phyloP scores from a whole-genome alignment of 2,113 vertebrate species.

The Prinia subflava region DNA sequence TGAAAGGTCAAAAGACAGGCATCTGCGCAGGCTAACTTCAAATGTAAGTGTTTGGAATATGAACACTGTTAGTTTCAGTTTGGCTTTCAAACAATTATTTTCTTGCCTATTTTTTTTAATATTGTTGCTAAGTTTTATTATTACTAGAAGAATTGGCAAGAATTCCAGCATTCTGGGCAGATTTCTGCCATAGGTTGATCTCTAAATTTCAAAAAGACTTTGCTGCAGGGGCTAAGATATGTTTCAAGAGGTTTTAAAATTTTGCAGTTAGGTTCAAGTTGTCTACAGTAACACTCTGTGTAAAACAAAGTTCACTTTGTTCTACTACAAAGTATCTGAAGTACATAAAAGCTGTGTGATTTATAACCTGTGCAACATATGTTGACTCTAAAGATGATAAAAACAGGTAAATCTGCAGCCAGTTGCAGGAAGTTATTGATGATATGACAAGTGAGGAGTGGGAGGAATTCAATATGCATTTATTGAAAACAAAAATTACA shows the following conservation, averaged over 20 bases:
- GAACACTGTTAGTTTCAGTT: background rate
- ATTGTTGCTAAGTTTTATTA: background rate
- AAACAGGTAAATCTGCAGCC: constrained; percentile 17
- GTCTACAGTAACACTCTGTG: background rate
- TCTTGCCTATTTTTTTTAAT: background rate
- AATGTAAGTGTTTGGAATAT: background rate
- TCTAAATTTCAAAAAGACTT: background rate
- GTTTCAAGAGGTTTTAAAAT: background rate
- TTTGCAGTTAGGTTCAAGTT: background rate
- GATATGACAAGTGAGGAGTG: background rate
- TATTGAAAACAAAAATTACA: constrained; percentile 7
- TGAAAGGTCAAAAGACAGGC: background rate
- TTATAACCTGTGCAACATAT: background rate
- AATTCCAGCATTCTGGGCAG: background rate
- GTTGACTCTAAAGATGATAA: constrained; percentile 22
- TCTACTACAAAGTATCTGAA: background rate
- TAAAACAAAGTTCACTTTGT: background rate
- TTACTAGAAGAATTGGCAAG: background rate
- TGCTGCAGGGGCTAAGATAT: background rate
- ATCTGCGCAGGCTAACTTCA: background rate
- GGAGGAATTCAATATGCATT: constrained; percentile 38
- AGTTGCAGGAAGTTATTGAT: constrained; percentile 41
- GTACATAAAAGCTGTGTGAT: background rate
- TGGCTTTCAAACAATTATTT: background rate
- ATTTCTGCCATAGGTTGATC: background rate